These are phyloP conservation scores for Acleris emargana DNA, from an alignment of 2,888 invertebrate genomes.

Conservation along the genomic window DNA sequence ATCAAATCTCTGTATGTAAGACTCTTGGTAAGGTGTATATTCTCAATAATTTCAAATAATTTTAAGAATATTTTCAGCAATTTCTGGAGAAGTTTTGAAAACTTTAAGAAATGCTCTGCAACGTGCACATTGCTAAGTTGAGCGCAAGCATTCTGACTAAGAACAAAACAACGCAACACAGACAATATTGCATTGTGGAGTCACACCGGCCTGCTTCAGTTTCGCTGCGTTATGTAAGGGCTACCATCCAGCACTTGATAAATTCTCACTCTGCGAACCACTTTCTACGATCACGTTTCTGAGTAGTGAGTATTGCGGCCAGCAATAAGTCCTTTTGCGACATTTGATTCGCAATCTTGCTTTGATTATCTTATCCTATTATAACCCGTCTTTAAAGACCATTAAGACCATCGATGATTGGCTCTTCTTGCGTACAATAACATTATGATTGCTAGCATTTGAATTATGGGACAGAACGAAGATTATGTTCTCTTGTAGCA, in stretches of 20 bases:
- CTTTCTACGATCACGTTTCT: constrained; percentile 66
- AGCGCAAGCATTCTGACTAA: neutral
- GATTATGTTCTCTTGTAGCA: too few species aligned
- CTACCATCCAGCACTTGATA: constrained; percentile 53
- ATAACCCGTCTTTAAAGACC: neutral
- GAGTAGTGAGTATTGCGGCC: constrained; percentile 31
- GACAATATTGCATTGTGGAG: constrained; percentile 7
- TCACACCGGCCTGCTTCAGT: constrained; percentile 5
- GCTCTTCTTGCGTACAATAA: too few species aligned
- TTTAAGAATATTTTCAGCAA: too few species aligned
- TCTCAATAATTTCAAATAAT: too few species aligned
- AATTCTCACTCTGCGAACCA: constrained; percentile 56
- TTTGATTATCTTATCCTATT: constrained; percentile 5
- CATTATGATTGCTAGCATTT: too few species aligned
- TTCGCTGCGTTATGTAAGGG: constrained; percentile 44
- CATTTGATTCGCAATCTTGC: constrained; percentile 17
- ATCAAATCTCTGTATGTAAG: too few species aligned
- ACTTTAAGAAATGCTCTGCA: too few species aligned
- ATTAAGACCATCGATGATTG: too few species aligned
- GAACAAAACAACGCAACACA: neutral
- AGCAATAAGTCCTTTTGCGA: constrained; percentile 35
- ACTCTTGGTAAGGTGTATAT: too few species aligned
- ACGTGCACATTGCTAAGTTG: too few species aligned
- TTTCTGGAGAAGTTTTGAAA: too few species aligned
- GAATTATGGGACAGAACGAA: too few species aligned